A percentile compares a stretch with the other conserved stretches of the same genome.
Evolutionary conservation across 2,888 invertebrate species (phyloP).

Genomic region (Drosophila affinis): DNA sequence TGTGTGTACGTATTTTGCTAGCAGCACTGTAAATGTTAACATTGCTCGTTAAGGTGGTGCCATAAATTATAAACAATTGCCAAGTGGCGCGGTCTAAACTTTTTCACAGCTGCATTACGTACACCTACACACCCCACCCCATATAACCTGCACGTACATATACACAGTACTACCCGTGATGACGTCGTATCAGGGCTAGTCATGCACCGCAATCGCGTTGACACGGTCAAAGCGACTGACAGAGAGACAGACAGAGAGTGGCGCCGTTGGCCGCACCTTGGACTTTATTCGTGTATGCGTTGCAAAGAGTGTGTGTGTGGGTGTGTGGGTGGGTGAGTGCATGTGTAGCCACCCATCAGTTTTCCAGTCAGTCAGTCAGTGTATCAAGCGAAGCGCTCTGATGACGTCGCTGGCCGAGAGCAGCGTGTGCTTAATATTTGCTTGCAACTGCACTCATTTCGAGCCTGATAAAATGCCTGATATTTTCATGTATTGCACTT

Average conservation of each 20-base stretch:
- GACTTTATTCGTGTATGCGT: background rate
- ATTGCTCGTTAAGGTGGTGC: background rate
- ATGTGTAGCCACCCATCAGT: conserved; percentile 32
- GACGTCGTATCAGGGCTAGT: conserved; percentile 38
- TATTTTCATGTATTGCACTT: conserved; percentile 58
- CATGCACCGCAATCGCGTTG: conserved; percentile 22
- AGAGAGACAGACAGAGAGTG: conserved; percentile 31
- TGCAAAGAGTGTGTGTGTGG: background rate
- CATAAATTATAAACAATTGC: conserved; percentile 46
- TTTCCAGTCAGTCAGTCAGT: conserved; percentile 33
- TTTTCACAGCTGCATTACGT: conserved; percentile 21
- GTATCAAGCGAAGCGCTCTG: conserved; percentile 34
- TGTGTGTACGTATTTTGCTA: background rate
- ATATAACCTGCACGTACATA: background rate
- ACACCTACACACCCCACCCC: conserved; percentile 16
- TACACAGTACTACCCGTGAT: too few relatives aligned
- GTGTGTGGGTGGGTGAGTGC: background rate
- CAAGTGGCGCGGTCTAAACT: conserved; percentile 30
- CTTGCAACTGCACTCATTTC: conserved; percentile 11
- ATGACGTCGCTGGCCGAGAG: conserved; percentile 48
- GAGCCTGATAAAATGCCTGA: conserved; percentile 41
- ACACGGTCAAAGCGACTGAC: conserved; percentile 16
- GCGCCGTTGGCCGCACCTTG: conserved; percentile 39
- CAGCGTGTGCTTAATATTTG: conserved; percentile 42
- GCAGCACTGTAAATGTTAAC: conserved; percentile 16